phyloP scores from a whole-genome alignment of 1,140 invertebrate species.

The Drosophila kanapiae region DNA sequence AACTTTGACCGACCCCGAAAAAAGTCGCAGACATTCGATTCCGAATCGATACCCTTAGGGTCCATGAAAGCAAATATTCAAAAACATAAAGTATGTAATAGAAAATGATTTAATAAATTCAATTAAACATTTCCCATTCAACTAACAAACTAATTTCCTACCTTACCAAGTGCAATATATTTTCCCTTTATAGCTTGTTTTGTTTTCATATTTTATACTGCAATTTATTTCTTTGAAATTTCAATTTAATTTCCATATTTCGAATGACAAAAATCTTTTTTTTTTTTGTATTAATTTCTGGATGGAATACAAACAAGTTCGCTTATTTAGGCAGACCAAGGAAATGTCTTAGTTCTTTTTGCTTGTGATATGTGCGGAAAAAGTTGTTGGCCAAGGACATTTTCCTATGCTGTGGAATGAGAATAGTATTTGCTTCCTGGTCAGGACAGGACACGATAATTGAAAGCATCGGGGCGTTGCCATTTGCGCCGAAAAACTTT shows the following conservation, averaged over 20 bases:
- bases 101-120: neutral
- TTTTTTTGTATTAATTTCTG: neutral
- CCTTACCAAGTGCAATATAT: neutral
- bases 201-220: too few relatives aligned
- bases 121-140: too few relatives aligned
- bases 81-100: neutral
- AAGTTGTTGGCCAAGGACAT: slow-evolving; percentile 34
- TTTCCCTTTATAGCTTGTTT: too few relatives aligned
- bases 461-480: slow-evolving; percentile 64
- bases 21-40: slow-evolving; percentile 22
- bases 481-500: slow-evolving; percentile 40
- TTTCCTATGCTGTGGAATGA: slow-evolving; percentile 8
- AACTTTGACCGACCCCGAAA: slow-evolving; percentile 26
- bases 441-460: slow-evolving; percentile 43
- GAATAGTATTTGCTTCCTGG: neutral
- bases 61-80: neutral
- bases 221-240: too few relatives aligned
- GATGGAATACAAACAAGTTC: slow-evolving; percentile 1
- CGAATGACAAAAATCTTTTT: neutral
- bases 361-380: slow-evolving; percentile 23
- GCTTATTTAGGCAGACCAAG: neutral
- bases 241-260: neutral
- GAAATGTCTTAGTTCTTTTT: slow-evolving; percentile 24
- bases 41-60: slow-evolving; percentile 14
- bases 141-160: neutral